phyloP scores from a whole-genome alignment of 1,140 invertebrate species.

The Marisa cornuarietis region DNA sequence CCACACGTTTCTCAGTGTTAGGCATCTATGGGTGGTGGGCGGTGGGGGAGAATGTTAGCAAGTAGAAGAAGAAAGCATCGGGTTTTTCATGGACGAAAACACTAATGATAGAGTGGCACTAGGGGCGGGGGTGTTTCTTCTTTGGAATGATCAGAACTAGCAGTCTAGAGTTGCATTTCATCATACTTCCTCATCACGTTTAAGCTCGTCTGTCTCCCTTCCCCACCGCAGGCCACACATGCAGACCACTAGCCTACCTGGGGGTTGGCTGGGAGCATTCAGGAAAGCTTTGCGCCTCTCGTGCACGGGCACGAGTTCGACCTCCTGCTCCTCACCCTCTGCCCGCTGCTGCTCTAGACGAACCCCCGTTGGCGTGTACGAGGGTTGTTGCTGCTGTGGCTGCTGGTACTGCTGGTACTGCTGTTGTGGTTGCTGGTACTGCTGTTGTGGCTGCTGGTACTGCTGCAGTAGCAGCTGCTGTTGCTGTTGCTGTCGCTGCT shows the following conservation, averaged over 20 bases:
- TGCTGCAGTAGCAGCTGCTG: constrained; percentile 3
- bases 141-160: too few relatives aligned
- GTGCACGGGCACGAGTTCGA: constrained; percentile 45
- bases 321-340: constrained; percentile 34
- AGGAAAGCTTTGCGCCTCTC: constrained; percentile 53
- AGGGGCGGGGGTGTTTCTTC: too few relatives aligned
- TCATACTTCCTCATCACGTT: too few relatives aligned
- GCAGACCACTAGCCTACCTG: constrained; percentile 14
- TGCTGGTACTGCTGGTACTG: constrained; percentile 24
- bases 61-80: too few relatives aligned
- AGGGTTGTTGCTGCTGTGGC: constrained; percentile 25
- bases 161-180: too few relatives aligned
- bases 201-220: too few relatives aligned
- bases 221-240: too few relatives aligned
- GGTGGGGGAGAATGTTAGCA: too few relatives aligned
- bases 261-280: constrained; percentile 24
- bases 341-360: constrained; percentile 26
- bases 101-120: too few relatives aligned
- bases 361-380: constrained; percentile 24
- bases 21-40: too few relatives aligned
- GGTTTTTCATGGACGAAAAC: too few relatives aligned
- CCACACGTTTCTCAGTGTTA: too few relatives aligned
- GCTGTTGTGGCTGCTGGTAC: neutral
- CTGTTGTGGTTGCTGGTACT: constrained; percentile 16
- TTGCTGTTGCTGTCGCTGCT: constrained; percentile 5